A percentile compares a stretch with the other conserved stretches of the same genome.
Conservation (phyloP, 2,888 invertebrate species). For the Gastracanthus pulcherrimus region DNA sequence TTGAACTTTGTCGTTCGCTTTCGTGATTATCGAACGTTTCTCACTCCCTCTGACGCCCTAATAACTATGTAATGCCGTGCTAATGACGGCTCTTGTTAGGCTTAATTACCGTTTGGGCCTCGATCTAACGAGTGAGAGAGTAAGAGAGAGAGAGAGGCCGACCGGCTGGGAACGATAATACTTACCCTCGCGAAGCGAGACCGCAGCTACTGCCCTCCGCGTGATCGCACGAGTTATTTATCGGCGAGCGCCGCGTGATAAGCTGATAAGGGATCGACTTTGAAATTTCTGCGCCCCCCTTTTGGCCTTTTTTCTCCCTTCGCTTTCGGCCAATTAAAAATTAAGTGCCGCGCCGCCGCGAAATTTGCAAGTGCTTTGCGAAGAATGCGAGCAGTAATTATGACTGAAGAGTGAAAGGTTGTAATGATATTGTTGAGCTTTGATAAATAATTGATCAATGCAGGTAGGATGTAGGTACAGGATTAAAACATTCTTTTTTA, state of each 20-base stretch:
- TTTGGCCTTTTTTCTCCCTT: background rate
- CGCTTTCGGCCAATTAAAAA: no score
- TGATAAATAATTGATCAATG: no score
- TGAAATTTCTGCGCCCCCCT: background rate
- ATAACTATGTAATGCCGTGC: constrained; percentile 67
- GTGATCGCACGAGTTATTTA: constrained; percentile 30
- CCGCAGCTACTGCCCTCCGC: background rate
- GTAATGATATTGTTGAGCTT: no score
- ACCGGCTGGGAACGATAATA: constrained; percentile 30
- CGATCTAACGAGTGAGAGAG: constrained; percentile 59
- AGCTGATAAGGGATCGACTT: constrained; percentile 31
- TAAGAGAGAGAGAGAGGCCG: no score
- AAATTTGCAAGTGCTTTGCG: background rate
- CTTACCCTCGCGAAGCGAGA: constrained; percentile 8
- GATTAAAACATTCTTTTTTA: no score
- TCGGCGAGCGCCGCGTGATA: constrained; percentile 13
- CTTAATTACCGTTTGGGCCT: constrained; percentile 66
- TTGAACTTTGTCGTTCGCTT: constrained; percentile 56
- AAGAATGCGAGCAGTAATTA: no score
- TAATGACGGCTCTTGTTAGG: constrained; percentile 67
- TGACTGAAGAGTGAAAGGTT: no score
- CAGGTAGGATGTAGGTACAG: no score
- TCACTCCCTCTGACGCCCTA: constrained; percentile 62
- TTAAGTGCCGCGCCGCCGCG: background rate
- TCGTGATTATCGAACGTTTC: constrained; percentile 61